A percentile compares a stretch with the other conserved stretches of the same genome.
Evolutionary conservation across 2,888 invertebrate species (phyloP).

Genomic region (Phanerotoma sp.): DNA sequence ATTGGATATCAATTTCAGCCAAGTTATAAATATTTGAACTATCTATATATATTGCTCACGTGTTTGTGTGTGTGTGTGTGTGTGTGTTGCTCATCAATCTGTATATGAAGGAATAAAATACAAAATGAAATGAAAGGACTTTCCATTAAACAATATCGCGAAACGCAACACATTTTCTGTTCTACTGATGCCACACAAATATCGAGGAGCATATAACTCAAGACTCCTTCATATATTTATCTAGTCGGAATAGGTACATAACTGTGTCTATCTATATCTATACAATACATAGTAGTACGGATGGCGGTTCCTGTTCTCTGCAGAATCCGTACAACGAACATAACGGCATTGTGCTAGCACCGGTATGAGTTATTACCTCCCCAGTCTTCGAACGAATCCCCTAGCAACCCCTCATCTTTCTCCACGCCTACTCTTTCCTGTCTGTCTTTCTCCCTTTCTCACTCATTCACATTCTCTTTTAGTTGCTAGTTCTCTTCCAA

Average conservation of each 20-base stretch:
- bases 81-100: too few species aligned
- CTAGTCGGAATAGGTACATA: slow-evolving; percentile 17
- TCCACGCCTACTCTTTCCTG: slow-evolving; percentile 34
- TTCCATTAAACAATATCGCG: neutral
- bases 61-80: too few species aligned
- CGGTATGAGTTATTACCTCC: slow-evolving; percentile 52
- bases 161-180: neutral
- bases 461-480: slow-evolving; percentile 32
- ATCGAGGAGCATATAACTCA: slow-evolving; percentile 2
- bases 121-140: too few species aligned
- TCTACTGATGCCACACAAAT: neutral
- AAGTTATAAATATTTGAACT: too few species aligned
- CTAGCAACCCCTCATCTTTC: slow-evolving; percentile 22
- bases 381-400: slow-evolving; percentile 40
- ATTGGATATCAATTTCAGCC: too few species aligned
- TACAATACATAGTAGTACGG: slow-evolving; percentile 16
- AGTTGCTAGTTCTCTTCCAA: slow-evolving; percentile 27
- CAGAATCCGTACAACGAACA: slow-evolving; percentile 53
- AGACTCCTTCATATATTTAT: slow-evolving; percentile 10
- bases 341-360: slow-evolving; percentile 54
- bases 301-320: slow-evolving; percentile 45
- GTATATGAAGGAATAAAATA: too few species aligned
- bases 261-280: neutral
- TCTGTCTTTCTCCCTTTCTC: slow-evolving; percentile 26
- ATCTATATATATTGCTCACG: too few species aligned